Base-by-base conservation (phyloP, 2,113 vertebrate species). In the Dascyllus trimaculatus region DNA sequence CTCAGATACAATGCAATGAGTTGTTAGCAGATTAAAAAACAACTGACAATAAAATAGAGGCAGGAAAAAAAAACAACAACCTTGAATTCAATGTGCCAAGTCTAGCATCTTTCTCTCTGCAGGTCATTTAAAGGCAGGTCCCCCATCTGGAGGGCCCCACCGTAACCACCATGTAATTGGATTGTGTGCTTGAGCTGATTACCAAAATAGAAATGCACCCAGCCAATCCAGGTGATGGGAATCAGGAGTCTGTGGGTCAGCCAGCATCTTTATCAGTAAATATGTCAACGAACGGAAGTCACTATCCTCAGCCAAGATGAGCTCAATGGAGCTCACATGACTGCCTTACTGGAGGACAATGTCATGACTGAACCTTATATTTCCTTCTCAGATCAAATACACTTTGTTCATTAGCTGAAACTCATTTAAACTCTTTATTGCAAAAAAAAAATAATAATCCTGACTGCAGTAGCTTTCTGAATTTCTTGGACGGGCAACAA, bases 161-260 rank as follows among this genome's bases (percentile, higher is more conserved):
- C 43, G 72, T 87, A 82, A 88, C 90, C 77, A 85, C 71, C 49
- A 26, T 79, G 74, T 90, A 92, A 93, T 88, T 90, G 88, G 87
- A 91, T 90, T 93, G 85, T 71, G 85, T 60, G 65, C 71, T 84
- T 84, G 81, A 89, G 86, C 82, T 75, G 84, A 88, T 85, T 86
- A 88, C 82, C 71, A 67, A 88, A 91, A 90, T 74, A 89, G 90
- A 89, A 89, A 88, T 62, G 63, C 57, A 69, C 48, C 26, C 52
- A 79, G 67, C 65, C 86, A 79, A 66, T 78, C 72, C 82, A 90
- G 82, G 85, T 87, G 89, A 92, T 85, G 81, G 73, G 82, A 87
- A 89, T 92, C 88, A 85, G 67, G 73, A 75, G 71, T 75, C 67
- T 78, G 75, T 11, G 45, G 75, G 72, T 77, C 70, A 67, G 85